A percentile compares a stretch with the other conserved stretches of the same genome.
Conservation (phyloP, 2,797 vertebrate genomes). For the Nannoperca australis region DNA sequence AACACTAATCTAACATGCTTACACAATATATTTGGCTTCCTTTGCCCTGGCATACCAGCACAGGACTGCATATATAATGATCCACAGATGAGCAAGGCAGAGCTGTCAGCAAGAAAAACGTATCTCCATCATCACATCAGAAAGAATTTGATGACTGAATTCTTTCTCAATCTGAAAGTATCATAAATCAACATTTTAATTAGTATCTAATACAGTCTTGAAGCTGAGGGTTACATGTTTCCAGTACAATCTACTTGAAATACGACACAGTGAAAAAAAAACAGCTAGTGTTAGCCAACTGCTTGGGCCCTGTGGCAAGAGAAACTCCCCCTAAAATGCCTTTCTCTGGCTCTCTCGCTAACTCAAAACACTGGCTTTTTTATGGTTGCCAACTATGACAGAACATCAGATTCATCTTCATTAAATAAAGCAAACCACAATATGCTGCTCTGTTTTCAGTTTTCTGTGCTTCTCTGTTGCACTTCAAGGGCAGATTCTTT, state of each 20-base stretch:
- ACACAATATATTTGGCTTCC: constrained; percentile 32
- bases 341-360: constrained; percentile 57
- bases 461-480: constrained; percentile 45
- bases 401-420: constrained; percentile 68
- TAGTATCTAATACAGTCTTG: constrained; percentile 22
- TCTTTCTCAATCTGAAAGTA: constrained; percentile 43
- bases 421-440: constrained; percentile 55
- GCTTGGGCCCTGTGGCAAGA: constrained; percentile 51
- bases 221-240: constrained; percentile 44
- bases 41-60: constrained; percentile 13
- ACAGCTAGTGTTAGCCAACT: constrained; percentile 38
- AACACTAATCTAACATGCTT: constrained; percentile 27
- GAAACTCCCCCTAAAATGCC: constrained; percentile 69
- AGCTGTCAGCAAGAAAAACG: constrained; percentile 24
- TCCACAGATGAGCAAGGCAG: constrained; percentile 50
- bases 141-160: constrained; percentile 46
- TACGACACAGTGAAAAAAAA: constrained; percentile 40
- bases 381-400: constrained; percentile 67
- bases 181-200: constrained; percentile 66
- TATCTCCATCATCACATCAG: constrained; percentile 26
- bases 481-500: constrained; percentile 51
- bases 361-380: constrained; percentile 70
- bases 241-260: constrained; percentile 38
- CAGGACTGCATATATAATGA: constrained; percentile 35
- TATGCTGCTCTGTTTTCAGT: constrained; percentile 61